Conservation (phyloP, 1,140 invertebrate genomes). For the Plutomurus gul region DNA sequence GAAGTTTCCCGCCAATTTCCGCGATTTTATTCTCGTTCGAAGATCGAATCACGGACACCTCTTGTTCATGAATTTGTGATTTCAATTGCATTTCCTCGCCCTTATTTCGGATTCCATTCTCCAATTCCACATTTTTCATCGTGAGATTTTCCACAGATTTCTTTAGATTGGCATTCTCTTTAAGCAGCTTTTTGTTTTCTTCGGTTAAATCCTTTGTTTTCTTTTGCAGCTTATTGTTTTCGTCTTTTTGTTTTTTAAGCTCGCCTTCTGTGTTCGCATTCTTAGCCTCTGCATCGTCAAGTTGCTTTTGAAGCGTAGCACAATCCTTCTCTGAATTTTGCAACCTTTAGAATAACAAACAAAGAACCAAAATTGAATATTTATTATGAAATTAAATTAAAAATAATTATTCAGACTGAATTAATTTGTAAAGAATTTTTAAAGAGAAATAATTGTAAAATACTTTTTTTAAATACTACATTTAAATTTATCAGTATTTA, state of each 20-base stretch:
- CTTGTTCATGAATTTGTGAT: constrained; percentile 33
- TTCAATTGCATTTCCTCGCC: constrained; percentile 15
- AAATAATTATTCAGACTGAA: no score
- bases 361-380: background rate
- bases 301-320: background rate
- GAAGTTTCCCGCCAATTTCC: constrained; percentile 31
- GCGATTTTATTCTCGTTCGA: background rate
- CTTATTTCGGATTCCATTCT: background rate
- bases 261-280: background rate
- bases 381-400: background rate
- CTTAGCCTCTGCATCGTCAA: background rate
- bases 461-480: no score
- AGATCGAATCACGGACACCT: constrained; percentile 1
- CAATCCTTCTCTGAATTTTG: background rate
- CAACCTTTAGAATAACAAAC: no score
- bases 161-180: background rate
- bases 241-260: constrained; percentile 64
- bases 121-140: background rate
- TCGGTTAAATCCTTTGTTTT: constrained; percentile 74
- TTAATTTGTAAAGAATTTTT: no score
- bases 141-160: background rate
- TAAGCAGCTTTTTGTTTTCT: background rate
- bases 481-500: no score
- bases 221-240: constrained; percentile 89
- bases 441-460: background rate